Percentiles rank a stretch among this genome's conserved stretches.
Conservation (phyloP, 2,888 invertebrate genomes). For the Troilus luridus region DNA sequence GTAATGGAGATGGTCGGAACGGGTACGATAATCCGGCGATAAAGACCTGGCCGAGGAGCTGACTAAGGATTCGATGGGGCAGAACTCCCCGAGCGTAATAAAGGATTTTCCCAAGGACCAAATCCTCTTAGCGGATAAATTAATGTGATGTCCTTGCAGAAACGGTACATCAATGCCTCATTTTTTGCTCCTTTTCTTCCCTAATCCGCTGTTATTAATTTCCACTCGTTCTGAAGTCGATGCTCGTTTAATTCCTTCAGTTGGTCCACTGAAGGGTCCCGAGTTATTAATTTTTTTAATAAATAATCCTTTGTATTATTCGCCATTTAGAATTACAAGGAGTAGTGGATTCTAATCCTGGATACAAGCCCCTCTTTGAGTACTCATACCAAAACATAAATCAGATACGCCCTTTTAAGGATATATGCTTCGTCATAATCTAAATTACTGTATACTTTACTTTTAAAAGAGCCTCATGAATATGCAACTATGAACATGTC, state of each 20-base stretch:
- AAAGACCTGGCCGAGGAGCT: slow-evolving; percentile 30
- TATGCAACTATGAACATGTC: no score
- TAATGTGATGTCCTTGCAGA: slow-evolving; percentile 54
- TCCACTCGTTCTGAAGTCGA: background rate
- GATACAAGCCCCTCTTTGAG: background rate
- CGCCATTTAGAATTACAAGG: background rate
- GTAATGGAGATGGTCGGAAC: background rate
- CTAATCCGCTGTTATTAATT: slow-evolving; percentile 6
- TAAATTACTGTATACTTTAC: no score
- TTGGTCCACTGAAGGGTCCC: background rate
- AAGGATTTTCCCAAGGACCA: slow-evolving; percentile 35
- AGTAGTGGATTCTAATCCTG: background rate
- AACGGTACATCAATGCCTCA: slow-evolving; percentile 15
- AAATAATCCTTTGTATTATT: background rate
- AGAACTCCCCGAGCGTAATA: slow-evolving; percentile 1
- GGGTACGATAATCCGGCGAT: slow-evolving; percentile 9
- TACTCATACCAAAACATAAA: background rate
- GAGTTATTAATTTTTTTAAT: background rate
- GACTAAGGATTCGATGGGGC: slow-evolving; percentile 4
- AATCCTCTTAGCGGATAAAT: slow-evolving; percentile 57
- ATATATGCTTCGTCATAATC: no score
- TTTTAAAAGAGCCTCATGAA: no score
- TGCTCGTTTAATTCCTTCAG: background rate
- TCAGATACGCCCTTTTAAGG: no score
- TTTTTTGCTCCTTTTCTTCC: slow-evolving; percentile 2